These are phyloP conservation scores for Mechanitis messenoides DNA, from an alignment of 2,888 invertebrate species.

Conservation along the genomic window DNA sequence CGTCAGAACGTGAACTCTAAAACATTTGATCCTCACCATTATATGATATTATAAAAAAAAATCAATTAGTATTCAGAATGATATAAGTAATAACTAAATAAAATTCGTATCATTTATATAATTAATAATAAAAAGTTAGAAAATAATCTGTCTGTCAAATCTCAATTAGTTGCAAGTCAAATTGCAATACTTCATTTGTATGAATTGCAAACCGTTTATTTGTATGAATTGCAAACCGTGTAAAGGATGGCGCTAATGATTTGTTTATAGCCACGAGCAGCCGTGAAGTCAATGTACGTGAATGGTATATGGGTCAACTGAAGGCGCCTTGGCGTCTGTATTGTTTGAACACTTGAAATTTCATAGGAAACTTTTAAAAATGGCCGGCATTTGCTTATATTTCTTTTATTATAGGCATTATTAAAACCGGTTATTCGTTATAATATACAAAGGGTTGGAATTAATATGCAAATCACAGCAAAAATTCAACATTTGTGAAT, in stretches of 20 bases:
- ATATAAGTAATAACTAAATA: too few species aligned
- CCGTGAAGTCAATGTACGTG: slow-evolving; percentile 49
- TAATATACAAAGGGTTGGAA: slow-evolving; percentile 47
- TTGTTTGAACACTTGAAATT: slow-evolving; percentile 52
- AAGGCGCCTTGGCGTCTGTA: slow-evolving; percentile 69
- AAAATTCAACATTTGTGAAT: slow-evolving; percentile 37
- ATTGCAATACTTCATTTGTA: not conserved
- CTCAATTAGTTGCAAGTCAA: slow-evolving; percentile 14
- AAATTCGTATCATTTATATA: too few species aligned
- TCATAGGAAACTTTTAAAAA: slow-evolving; percentile 43
- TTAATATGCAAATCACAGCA: slow-evolving; percentile 40
- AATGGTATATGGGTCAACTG: slow-evolving; percentile 68
- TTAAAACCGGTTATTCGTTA: slow-evolving; percentile 54
- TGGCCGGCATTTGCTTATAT: slow-evolving; percentile 34
- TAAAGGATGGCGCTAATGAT: slow-evolving; percentile 23
- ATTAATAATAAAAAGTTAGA: too few species aligned
- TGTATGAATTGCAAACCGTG: slow-evolving; percentile 20
- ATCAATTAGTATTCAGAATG: too few species aligned
- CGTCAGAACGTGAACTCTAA: slow-evolving; percentile 66
- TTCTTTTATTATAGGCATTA: slow-evolving; percentile 14
- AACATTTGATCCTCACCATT: too few species aligned
- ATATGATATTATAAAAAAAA: too few species aligned
- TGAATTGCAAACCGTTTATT: slow-evolving; percentile 16
- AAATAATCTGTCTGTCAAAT: too few species aligned
- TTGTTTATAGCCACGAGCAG: slow-evolving; percentile 20